phyloP scores from a whole-genome alignment of 2,797 vertebrate species.

The Erpetoichthys calabaricus region DNA sequence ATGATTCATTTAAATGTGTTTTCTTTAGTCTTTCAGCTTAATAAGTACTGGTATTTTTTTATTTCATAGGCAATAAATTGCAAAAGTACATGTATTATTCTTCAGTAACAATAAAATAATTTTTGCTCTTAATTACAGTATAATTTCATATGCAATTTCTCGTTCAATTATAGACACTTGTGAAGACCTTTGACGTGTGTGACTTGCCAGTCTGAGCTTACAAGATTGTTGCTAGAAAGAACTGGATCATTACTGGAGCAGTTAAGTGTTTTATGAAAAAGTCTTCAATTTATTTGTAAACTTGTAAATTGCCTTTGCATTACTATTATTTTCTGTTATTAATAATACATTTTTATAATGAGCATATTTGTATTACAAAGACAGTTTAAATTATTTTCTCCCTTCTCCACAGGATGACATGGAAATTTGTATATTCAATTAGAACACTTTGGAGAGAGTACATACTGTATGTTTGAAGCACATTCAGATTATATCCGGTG shows the following conservation, averaged over 20 bases:
- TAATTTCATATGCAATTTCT: too few relatives aligned
- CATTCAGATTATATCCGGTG: constrained; percentile 65
- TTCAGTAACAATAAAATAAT: too few relatives aligned
- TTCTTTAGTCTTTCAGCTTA: too few relatives aligned
- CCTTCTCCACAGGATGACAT: constrained; percentile 52
- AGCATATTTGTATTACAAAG: not conserved
- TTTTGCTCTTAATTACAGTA: too few relatives aligned
- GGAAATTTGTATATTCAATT: constrained; percentile 67
- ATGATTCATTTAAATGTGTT: too few relatives aligned
- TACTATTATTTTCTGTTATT: not conserved
- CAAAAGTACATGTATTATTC: too few relatives aligned
- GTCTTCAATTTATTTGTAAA: not conserved
- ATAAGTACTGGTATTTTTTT: too few relatives aligned
- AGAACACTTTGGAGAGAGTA: constrained; percentile 66
- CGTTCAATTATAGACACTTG: constrained; percentile 56
- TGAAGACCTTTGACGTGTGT: constrained; percentile 67
- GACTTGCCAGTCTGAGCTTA: constrained; percentile 62
- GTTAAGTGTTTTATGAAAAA: constrained; percentile 42
- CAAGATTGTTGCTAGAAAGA: constrained; percentile 67
- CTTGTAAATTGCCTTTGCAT: not conserved
- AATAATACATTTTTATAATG: not conserved
- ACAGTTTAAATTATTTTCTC: constrained; percentile 6
- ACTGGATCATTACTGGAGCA: constrained; percentile 65
- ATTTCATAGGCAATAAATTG: too few relatives aligned
- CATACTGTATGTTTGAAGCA: constrained; percentile 67